Percentiles rank a stretch among this genome's conserved stretches.
Conservation (phyloP, 35 echinoderm and acorn worm species). For the Diadema setosum region DNA sequence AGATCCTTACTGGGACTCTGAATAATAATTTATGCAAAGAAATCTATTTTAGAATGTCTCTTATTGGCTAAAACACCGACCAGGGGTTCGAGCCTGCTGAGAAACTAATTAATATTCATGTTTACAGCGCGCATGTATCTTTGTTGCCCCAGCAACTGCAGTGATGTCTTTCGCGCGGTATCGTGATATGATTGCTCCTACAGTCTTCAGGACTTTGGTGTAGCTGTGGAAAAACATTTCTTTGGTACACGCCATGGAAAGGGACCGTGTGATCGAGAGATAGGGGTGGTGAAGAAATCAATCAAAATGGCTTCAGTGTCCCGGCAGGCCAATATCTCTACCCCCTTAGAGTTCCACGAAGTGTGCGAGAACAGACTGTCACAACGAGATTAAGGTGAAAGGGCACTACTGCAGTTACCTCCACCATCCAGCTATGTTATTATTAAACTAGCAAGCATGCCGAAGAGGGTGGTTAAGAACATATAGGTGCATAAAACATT, state of each 20-base stretch:
- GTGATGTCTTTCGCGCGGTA: too few species aligned
- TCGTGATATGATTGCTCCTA: too few species aligned
- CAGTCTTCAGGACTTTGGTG: constrained; percentile 15
- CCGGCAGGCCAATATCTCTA: background rate
- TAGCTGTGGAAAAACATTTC: constrained; percentile 46
- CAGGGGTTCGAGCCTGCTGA: too few species aligned
- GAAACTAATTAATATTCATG: too few species aligned
- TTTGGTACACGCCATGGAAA: constrained; percentile 65
- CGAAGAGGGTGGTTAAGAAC: background rate
- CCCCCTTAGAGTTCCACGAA: background rate
- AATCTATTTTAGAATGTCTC: too few species aligned
- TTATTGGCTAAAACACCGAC: too few species aligned
- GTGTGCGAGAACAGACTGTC: background rate
- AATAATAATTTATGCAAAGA: too few species aligned
- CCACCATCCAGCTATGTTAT: background rate
- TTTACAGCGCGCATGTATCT: too few species aligned
- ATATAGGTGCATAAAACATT: background rate
- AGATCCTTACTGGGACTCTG: too few species aligned
- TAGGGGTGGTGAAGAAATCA: constrained; percentile 61
- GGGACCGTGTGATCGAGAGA: constrained; percentile 59
- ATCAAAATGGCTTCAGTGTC: background rate
- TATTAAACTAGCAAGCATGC: background rate
- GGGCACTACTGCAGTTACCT: background rate
- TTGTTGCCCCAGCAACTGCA: too few species aligned
- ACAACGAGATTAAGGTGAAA: background rate